Percentiles rank a stretch among this genome's conserved stretches.
Conservation (phyloP, 2,888 invertebrate genomes). For the Pyrocoelia pectoralis region DNA sequence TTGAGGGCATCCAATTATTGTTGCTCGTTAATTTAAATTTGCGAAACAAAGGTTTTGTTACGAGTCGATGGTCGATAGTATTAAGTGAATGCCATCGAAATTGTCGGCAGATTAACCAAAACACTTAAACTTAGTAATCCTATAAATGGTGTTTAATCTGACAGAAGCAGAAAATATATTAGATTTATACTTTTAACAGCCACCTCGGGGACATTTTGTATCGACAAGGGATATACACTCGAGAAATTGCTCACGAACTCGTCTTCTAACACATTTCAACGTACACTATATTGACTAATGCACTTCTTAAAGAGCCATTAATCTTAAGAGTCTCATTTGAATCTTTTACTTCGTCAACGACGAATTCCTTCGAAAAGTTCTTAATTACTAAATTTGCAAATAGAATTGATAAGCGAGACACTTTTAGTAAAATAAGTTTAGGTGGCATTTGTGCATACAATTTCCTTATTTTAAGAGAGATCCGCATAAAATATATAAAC, state of each 20-base stretch:
- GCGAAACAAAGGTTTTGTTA: not conserved
- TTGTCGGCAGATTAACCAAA: not conserved
- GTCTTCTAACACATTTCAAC: constrained; percentile 52
- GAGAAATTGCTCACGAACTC: constrained; percentile 43
- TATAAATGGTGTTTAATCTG: constrained; percentile 43
- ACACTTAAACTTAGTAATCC: constrained; percentile 22
- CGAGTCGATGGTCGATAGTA: not conserved
- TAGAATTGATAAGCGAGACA: too few relatives aligned
- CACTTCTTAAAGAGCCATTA: constrained; percentile 53
- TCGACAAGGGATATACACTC: constrained; percentile 34
- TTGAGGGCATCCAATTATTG: not conserved
- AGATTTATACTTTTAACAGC: constrained; percentile 46
- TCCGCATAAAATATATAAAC: too few relatives aligned
- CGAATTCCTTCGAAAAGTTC: too few relatives aligned
- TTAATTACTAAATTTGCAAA: too few relatives aligned
- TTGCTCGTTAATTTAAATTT: not conserved
- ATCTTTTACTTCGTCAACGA: too few relatives aligned
- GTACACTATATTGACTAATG: constrained; percentile 52
- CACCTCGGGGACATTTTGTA: constrained; percentile 41
- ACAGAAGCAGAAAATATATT: constrained; percentile 44
- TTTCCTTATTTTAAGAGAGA: too few relatives aligned
- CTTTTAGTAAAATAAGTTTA: too few relatives aligned
- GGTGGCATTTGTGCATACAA: too few relatives aligned
- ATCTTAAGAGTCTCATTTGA: constrained; percentile 41
- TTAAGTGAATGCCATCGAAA: not conserved